Evolutionary conservation across 1,140 invertebrate species (phyloP).

Genomic region (Lordiphosa mommai): DNA sequence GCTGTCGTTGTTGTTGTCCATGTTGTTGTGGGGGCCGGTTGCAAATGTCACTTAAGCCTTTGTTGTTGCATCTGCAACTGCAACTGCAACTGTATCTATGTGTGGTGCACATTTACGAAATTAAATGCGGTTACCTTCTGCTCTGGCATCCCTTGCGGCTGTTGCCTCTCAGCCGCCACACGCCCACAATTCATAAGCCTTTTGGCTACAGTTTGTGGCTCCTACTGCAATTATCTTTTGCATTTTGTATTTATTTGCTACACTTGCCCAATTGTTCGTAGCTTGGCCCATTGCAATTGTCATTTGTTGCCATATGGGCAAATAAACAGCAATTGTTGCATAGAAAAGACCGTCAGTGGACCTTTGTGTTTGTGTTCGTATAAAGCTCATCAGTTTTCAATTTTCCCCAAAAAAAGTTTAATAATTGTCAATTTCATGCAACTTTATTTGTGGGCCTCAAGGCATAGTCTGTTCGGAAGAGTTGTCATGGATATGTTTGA

Average conservation of each 20-base stretch:
- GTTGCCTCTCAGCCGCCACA: background rate
- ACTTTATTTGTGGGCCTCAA: constrained; percentile 20
- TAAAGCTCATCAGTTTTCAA: constrained; percentile 15
- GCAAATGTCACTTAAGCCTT: constrained; percentile 21
- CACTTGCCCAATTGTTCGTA: constrained; percentile 68
- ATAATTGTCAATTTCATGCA: constrained; percentile 65
- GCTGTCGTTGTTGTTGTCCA: constrained; percentile 2
- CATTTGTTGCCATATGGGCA: constrained; percentile 41
- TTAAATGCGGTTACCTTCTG: constrained; percentile 55
- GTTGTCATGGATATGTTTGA: background rate
- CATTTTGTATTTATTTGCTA: constrained; percentile 78
- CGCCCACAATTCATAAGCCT: constrained; percentile 72
- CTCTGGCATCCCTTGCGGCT: constrained; percentile 11
- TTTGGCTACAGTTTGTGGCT: constrained; percentile 74
- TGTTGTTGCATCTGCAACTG: constrained; percentile 32
- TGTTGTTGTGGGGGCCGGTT: constrained; percentile 12
- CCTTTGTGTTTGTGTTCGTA: constrained; percentile 1
- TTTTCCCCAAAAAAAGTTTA: constrained; percentile 53
- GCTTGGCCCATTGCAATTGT: constrained; percentile 41
- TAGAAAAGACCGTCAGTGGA: constrained; percentile 2
- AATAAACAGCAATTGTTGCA: constrained; percentile 29
- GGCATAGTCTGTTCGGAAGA: constrained; percentile 2
- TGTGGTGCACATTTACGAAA: constrained; percentile 48
- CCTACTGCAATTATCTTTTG: constrained; percentile 76
- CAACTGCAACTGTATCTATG: constrained; percentile 13